A percentile compares a stretch with the other conserved stretches of the same genome.
Evolutionary conservation across 2,797 vertebrate species (phyloP).

Genomic region (Pseudochaenichthys georgianus): DNA sequence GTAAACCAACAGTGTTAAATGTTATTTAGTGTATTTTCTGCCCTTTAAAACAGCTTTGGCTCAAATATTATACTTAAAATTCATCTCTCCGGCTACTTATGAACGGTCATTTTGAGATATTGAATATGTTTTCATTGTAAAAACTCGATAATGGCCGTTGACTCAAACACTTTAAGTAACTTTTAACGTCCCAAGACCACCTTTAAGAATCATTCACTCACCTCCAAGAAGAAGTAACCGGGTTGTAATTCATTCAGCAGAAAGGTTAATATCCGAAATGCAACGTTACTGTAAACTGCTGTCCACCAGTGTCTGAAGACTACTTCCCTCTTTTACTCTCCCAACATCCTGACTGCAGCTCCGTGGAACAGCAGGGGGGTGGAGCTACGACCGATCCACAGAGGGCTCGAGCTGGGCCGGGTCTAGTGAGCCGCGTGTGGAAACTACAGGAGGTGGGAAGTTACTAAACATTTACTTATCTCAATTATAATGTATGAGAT

Average conservation of each 20-base stretch:
- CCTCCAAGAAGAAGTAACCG: slow-evolving; percentile 40
- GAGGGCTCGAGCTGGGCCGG: slow-evolving; percentile 7
- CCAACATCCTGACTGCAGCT: slow-evolving; percentile 55
- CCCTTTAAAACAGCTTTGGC: not conserved
- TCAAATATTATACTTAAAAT: not conserved
- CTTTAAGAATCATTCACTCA: slow-evolving; percentile 45
- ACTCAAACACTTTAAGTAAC: not conserved
- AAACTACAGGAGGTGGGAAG: not conserved
- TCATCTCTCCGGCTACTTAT: too few species aligned
- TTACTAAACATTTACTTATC: too few species aligned
- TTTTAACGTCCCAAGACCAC: not conserved
- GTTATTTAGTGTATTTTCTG: not conserved
- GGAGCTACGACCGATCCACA: slow-evolving; percentile 40
- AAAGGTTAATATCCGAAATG: slow-evolving; percentile 3
- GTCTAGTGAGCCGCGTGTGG: not conserved
- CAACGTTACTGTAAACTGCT: not conserved
- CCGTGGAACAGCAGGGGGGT: slow-evolving; percentile 46
- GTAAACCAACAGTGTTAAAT: not conserved
- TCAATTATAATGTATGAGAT: too few species aligned
- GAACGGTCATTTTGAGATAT: not conserved
- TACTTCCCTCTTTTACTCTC: slow-evolving; percentile 71
- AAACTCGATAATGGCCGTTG: slow-evolving; percentile 4
- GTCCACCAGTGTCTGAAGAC: slow-evolving; percentile 18
- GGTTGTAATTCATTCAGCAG: slow-evolving; percentile 43
- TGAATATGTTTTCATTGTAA: not conserved